Percentiles rank a stretch among this genome's conserved stretches.
Conservation (phyloP, 2,797 vertebrate species). For the Bovichtus diacanthus region DNA sequence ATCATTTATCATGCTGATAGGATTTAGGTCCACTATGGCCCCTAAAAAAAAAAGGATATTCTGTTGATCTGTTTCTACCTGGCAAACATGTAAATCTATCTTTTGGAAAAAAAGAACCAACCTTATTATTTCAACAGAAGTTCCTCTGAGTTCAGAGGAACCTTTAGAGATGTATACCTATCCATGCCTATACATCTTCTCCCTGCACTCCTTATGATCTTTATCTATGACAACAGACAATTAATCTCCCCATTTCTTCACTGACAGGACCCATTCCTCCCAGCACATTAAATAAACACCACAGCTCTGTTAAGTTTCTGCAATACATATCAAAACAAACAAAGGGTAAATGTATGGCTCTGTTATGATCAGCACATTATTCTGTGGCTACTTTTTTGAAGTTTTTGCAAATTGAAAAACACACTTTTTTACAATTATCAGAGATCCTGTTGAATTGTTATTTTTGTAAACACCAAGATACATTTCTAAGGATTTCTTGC, state of each 20-base stretch:
- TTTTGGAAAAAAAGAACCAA: slow-evolving; percentile 20
- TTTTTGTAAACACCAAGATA: not conserved
- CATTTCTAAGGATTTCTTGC: not conserved
- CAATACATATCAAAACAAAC: slow-evolving; percentile 53
- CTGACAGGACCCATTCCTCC: slow-evolving; percentile 50
- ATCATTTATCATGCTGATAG: slow-evolving; percentile 1
- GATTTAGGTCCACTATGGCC: slow-evolving; percentile 26
- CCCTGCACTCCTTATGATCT: slow-evolving; percentile 41
- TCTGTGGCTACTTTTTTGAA: not conserved
- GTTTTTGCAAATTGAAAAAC: not conserved
- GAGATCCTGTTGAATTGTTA: not conserved
- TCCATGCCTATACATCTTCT: slow-evolving; percentile 36
- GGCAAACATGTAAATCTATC: slow-evolving; percentile 46
- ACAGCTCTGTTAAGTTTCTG: slow-evolving; percentile 30
- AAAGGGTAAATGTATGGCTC: slow-evolving; percentile 14
- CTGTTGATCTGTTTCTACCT: slow-evolving; percentile 34
- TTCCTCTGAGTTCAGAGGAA: slow-evolving; percentile 35
- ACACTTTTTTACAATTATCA: not conserved
- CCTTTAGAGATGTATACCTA: slow-evolving; percentile 50
- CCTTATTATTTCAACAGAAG: slow-evolving; percentile 30
- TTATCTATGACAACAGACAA: slow-evolving; percentile 55
- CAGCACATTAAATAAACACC: slow-evolving; percentile 49
- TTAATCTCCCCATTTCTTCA: slow-evolving; percentile 50
- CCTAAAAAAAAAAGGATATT: slow-evolving; percentile 20
- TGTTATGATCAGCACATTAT: slow-evolving; percentile 12